Base-by-base conservation (phyloP, 2,888 invertebrate genomes). In the Napeogenes sylphis region DNA sequence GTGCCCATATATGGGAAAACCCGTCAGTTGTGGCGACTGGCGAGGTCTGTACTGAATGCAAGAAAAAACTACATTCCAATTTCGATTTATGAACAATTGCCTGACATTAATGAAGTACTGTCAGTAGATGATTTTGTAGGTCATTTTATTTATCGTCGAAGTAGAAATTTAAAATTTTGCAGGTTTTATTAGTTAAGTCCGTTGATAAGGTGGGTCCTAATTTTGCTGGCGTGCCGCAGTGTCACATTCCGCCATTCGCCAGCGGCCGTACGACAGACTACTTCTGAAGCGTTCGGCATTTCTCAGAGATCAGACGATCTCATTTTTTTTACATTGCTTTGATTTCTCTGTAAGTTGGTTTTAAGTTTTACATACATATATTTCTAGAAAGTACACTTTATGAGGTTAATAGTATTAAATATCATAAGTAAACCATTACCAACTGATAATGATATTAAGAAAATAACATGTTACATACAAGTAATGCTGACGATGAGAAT, bases 1-100 rank as follows among this genome's bases (percentile, higher is more conserved):
- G 94, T 94, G 94, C 93, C 95, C 94, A 94, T 94, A 94, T 94
- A 94, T 93, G 95, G 95, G 93, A 93, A 93, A 92, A 92, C 92
- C 92, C 92, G 92, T 91, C 92, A 91, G 91, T 83, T 82, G 79
- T 78, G 76, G 74, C 78, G 84, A 88, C 89, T 84, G 90, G 88
- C 90, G 85, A 86, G 84, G 69, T 68, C 61, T 69, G 64, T 65
- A 58, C 55, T 66, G 59, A 74, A 71, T 70, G 73, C 73, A 77
- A 77, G 80, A 79, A 76, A 78, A 78, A 75, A 77, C 74, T 68
- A 64, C 67, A 73, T 83, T 84, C 83, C 66, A 78, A 77, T 81
- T 82, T 81, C 75, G 75, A 84, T 80, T 79, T 75, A 67, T 70
- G 73, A 80, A 82, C 73, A 78, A 77, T 74, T 75, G 73, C 71